phyloP scores from a whole-genome alignment of 2,113 vertebrate genomes.

The Mesitornis unicolor region DNA sequence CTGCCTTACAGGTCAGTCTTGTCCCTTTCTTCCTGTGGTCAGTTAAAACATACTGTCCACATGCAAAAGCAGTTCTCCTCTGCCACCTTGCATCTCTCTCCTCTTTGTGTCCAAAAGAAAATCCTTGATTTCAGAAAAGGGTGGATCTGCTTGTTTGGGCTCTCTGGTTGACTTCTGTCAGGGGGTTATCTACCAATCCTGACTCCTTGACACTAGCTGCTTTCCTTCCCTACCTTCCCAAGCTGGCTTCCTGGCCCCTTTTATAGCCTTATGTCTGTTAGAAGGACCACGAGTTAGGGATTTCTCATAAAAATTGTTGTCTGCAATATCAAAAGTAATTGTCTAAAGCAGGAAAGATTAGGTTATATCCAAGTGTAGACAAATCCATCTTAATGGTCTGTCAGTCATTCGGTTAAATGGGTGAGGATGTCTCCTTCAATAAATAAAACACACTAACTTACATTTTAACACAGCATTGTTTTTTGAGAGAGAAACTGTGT shows the following conservation, averaged over 20 bases:
- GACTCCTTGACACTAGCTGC: not conserved
- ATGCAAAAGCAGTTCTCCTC: not conserved
- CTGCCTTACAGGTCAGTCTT: not conserved
- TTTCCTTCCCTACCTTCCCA: not conserved
- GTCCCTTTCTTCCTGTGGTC: not conserved
- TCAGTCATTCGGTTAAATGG: not conserved
- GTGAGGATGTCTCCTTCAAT: not conserved
- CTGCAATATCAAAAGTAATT: not conserved
- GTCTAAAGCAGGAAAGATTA: not conserved
- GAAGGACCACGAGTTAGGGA: not conserved
- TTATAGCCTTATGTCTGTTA: not conserved
- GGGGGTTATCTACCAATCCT: not conserved
- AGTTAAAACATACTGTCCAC: not conserved
- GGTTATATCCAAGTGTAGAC: not conserved
- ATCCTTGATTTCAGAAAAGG: not conserved
- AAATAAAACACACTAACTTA: not conserved
- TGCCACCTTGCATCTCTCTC: not conserved
- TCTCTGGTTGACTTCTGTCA: not conserved
- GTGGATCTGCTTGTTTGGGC: not conserved
- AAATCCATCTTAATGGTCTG: not conserved
- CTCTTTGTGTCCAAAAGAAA: not conserved
- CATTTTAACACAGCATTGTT: not conserved
- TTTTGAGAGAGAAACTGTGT: not conserved
- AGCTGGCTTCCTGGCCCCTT: not conserved
- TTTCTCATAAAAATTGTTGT: not conserved